phyloP scores from a whole-genome alignment of 2,113 vertebrate genomes.

The Buteo buteo region DNA sequence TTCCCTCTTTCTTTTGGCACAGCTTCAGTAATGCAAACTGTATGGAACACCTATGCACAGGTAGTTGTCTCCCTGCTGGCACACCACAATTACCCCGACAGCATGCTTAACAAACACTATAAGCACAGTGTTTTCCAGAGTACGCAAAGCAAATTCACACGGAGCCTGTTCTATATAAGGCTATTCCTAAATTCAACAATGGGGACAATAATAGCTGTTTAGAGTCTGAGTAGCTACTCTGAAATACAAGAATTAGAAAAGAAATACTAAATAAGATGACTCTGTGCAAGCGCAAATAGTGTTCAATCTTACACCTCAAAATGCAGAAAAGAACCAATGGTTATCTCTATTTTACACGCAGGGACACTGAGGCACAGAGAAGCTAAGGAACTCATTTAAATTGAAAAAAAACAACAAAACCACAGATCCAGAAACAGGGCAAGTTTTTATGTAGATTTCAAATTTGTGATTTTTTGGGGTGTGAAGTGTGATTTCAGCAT shows the following conservation, averaged over 20 bases:
- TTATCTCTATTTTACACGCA: not conserved
- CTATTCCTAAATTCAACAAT: not conserved
- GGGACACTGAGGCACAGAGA: not conserved
- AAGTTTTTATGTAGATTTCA: not conserved
- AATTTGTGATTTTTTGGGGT: not conserved
- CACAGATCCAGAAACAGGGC: not conserved
- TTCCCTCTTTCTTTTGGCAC: not conserved
- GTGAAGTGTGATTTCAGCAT: not conserved
- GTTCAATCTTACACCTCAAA: not conserved
- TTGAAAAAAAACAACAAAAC: no score
- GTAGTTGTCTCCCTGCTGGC: not conserved
- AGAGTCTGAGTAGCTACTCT: not conserved
- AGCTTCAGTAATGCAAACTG: not conserved
- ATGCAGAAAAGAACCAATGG: not conserved
- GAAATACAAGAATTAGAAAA: not conserved
- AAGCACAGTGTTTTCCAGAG: not conserved
- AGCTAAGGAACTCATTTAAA: not conserved
- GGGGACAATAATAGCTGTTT: not conserved
- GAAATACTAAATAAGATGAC: not conserved
- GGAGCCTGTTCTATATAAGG: not conserved
- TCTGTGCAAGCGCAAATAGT: not conserved
- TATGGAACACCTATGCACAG: not conserved
- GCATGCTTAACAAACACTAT: not conserved
- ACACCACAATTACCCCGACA: not conserved
- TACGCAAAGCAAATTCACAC: not conserved